Base-by-base conservation (phyloP, 2,113 vertebrate genomes). In the Microcebus tavaratra region DNA sequence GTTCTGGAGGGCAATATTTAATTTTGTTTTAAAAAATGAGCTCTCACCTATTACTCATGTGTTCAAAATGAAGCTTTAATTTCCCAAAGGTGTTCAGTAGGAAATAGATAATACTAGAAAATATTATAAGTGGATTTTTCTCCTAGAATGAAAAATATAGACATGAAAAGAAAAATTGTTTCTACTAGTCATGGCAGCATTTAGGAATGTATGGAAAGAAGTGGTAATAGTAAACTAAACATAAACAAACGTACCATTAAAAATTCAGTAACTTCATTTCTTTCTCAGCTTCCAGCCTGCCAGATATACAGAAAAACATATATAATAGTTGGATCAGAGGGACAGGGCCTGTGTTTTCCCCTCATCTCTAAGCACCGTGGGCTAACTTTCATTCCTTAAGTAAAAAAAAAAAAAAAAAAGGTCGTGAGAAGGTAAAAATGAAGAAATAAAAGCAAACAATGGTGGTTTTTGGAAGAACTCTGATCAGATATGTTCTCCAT, bases 1-100 rank as follows among this genome's bases (percentile, higher is more conserved):
- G 90, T 92, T 96, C 75, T 97, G 79, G 83, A 92, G 65, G 65
- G 86, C 39, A 90, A 94, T 95, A 96, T 95, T 98, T 98, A 96
- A 96, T 95, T 96, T 96, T 97, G n/a, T 39, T 96, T 97, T 94
- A 89, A 95, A 96, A 96, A 91, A 96, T 95, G 83, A 93, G 65
- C 79, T 96, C 73, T 95, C 65, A 96, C 65, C 5, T 94, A 84
- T 91, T 97, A 79, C 53, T 96, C 57, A 36, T 89, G 48, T 97
- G 90, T 93, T 97, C 72, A 90, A 97, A 97, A 97, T 95, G 84
- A 97, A 90, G 72, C 70, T 65, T 95, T 97, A 97, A 96, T 97
- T 98, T 98, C 95, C 96, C 84, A 96, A 95, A 95, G 93, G 96
- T 97, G 79, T 92, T 1, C 13, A 90, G 84, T 85, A 67, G 34